Evolutionary conservation across 2,888 invertebrate genomes (phyloP), one percentile per base, ranked within the genome.

Genomic region (Hypomecis punctinalis): DNA sequence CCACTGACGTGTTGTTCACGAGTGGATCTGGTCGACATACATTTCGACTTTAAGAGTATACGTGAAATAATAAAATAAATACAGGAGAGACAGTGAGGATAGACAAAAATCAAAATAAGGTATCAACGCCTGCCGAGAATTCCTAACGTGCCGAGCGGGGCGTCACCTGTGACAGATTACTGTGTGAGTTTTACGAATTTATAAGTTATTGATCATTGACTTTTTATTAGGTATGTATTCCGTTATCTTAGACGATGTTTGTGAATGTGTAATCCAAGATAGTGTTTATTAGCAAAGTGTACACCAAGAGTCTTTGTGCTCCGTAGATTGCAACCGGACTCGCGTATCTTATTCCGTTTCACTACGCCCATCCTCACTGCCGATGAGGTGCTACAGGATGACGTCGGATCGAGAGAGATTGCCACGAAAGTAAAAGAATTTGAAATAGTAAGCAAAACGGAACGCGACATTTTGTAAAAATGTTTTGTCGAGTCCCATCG

Each of bases 311-410:
- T 91, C 90, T 91, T 93, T 87, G 93, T 93, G 93, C 93, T 93
- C 93, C 91, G 91, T 90, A 85, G 91, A 92, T 91, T 93, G 93
- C 93, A 92, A 92, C 93, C 91, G 93, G 93, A 93, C 93, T 91
- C 90, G 89, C 90, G 76, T 82, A 78, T 65, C 72, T 66, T 71
- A 80, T 84, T 82, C 83, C 85, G 84, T 84, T 82, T 83, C 65
- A 81, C 79, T 79, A 63, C 64, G 53, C 46, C 66, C 49, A 59
- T 60, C 61, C 62, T 65, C 64, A 68, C 63, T 57, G 65, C 47
- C 57, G 39, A 56, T 48, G 43, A 61, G 48, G 48, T 60, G 33
- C 43, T 65, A 57, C 39, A 51, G 61, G 53, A 61, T 48, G 63
- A 48, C 10, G 35, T 52, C 59, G 35, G 7, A 58, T 49, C 40